Base-by-base conservation (phyloP, 2,113 vertebrate species). In the Scomber japonicus region DNA sequence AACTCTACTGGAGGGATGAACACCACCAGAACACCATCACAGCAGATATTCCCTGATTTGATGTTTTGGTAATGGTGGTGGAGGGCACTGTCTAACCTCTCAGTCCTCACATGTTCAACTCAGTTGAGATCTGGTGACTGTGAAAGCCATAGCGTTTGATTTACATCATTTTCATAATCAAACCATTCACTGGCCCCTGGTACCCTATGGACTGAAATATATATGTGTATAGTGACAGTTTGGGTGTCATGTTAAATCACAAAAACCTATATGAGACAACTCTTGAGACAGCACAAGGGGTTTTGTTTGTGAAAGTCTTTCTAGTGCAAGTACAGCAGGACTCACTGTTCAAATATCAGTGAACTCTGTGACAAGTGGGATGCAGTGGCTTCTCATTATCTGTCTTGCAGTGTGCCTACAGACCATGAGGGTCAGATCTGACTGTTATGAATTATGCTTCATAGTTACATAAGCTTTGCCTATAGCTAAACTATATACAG, bases 381-480 rank as follows among this genome's bases (percentile, higher is more conserved):
- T 24, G 11, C 40, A 16, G 17, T 19, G 40, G 62, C 51, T 75
- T 67, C 72, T 60, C 55, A 72, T 61, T 21, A 72, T 76, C 62
- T 30, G 50, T n/a, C 49, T 55, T 59, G 48, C 31, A 51, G 57
- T 66, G 54, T 56, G 61, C 56, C 51, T 14, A 40, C 59, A 73
- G 56, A 65, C 24, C 54, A 74, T 19, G 30, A 63, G 70, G 57
- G 60, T 83, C 74, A 72, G 40, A 31, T 78, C 50, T 56, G 69
- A 86, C 63, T 71, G 64, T 12, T 59, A 51, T 71, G 59, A 79
- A 61, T 81, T 49, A 82, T 71, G 57, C 50, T 62, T 35, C 65
- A 48, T 55, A 11, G 30, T 88, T 78, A 31, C 80, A 81, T 78
- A 80, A 75, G 68, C 45, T 75, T 56, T 61, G 61, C 70, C 70